Conservation (phyloP, 2,797 vertebrate genomes). For the Lophotriccus pileatus region DNA sequence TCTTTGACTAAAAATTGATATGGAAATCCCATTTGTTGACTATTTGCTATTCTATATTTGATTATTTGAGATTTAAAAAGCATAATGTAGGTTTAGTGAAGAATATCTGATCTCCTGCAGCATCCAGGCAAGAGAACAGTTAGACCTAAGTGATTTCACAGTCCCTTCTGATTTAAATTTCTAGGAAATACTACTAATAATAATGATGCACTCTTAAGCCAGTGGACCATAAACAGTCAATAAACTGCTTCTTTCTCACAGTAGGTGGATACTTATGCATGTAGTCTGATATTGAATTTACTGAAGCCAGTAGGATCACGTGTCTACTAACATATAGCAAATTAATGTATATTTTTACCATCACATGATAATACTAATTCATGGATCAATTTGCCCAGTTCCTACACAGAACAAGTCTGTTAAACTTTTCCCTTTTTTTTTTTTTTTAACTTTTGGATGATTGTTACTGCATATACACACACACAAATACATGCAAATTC, state of each 20-base stretch:
- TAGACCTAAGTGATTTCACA: background rate
- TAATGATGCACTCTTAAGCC: background rate
- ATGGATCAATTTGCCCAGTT: background rate
- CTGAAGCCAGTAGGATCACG: background rate
- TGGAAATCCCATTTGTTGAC: background rate
- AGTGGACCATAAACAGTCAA: background rate
- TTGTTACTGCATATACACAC: background rate
- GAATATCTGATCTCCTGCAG: background rate
- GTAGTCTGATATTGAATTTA: background rate
- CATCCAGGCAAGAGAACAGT: background rate
- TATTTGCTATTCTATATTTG: background rate
- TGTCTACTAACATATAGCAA: background rate
- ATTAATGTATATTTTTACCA: background rate
- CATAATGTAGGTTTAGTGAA: background rate
- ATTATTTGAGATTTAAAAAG: background rate
- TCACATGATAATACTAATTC: background rate
- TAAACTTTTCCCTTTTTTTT: background rate
- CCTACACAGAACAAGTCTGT: background rate
- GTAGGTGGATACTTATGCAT: background rate
- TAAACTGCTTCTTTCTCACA: background rate
- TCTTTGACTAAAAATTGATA: background rate
- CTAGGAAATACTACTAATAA: background rate
- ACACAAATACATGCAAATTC: background rate
- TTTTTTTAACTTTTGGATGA: background rate
- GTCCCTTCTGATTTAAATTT: background rate